These are phyloP conservation scores for Decapterus maruadsi DNA, from an alignment of 2,797 vertebrate species.

Conservation along the genomic window DNA sequence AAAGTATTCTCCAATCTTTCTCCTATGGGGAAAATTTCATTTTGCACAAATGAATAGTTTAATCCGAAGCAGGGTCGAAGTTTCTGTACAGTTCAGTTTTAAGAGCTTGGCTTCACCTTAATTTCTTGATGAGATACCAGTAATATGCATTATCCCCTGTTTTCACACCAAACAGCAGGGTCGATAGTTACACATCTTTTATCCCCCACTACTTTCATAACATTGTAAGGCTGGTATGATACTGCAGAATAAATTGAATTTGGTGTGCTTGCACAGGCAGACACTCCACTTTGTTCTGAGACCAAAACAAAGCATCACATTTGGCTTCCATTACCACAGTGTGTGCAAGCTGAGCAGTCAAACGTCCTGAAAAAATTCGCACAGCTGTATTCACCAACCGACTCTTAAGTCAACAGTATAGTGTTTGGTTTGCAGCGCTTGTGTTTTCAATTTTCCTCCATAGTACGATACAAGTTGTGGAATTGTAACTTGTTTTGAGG, in stretches of 20 bases:
- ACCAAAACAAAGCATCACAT: slow-evolving; percentile 50
- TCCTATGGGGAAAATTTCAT: slow-evolving; percentile 19
- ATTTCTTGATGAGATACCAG: slow-evolving; percentile 1
- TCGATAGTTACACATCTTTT: slow-evolving; percentile 16
- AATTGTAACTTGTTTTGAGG: slow-evolving; percentile 10
- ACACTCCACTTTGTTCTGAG: slow-evolving; percentile 41
- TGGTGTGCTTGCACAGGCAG: slow-evolving; percentile 19
- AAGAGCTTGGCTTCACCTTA: slow-evolving; percentile 8
- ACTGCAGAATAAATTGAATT: slow-evolving; percentile 31
- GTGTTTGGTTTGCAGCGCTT: slow-evolving; percentile 30
- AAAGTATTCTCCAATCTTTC: slow-evolving; percentile 45
- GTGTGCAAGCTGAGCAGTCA: slow-evolving; percentile 26
- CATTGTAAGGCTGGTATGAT: slow-evolving; percentile 3
- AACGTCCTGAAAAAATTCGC: slow-evolving; percentile 48
- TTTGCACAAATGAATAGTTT: slow-evolving; percentile 42
- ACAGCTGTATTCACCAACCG: slow-evolving; percentile 21
- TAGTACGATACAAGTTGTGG: neutral
- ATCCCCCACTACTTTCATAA: slow-evolving; percentile 8
- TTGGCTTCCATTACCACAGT: slow-evolving; percentile 60
- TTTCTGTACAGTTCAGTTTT: slow-evolving; percentile 12
- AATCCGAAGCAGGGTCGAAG: slow-evolving; percentile 1
- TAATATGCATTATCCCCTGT: neutral
- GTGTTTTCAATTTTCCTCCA: slow-evolving; percentile 25
- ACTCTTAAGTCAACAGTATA: slow-evolving; percentile 27
- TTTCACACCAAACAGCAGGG: slow-evolving; percentile 3